Percentiles rank a stretch among this genome's conserved stretches.
These are phyloP conservation scores for Andrena chrysosceles DNA, from an alignment of 2,888 invertebrate species.

Conservation along the genomic window DNA sequence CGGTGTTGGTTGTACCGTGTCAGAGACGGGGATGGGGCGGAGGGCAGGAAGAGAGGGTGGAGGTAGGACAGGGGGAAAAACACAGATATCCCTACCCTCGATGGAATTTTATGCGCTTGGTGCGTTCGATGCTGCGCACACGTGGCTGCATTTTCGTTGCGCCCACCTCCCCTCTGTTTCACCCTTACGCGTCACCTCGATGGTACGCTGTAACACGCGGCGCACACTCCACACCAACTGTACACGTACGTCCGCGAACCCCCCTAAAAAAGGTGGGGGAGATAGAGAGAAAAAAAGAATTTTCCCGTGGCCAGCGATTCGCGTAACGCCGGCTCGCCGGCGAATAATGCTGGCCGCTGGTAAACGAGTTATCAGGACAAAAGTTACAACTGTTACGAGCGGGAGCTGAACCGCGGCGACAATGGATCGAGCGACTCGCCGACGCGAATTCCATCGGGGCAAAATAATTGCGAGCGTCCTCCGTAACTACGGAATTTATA, in stretches of 20 bases:
- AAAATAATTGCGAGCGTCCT: constrained; percentile 48
- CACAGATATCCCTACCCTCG: constrained; percentile 58
- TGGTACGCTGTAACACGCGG: constrained; percentile 4
- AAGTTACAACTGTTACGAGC: constrained; percentile 69
- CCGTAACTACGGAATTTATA: constrained; percentile 27
- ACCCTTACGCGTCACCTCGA: constrained; percentile 45
- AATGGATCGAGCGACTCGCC: constrained; percentile 44
- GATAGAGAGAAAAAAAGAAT: constrained; percentile 23
- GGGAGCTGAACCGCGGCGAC: constrained; percentile 53
- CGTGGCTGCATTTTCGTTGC: constrained; percentile 49
- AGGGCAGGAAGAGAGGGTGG: constrained; percentile 6
- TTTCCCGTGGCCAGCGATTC: constrained; percentile 39
- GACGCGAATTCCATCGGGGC: constrained; percentile 16
- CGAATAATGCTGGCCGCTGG: constrained; percentile 65
- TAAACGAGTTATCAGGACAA: constrained; percentile 71
- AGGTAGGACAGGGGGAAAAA: constrained; percentile 38
- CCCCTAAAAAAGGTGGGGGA: not conserved
- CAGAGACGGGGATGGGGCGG: constrained; percentile 29
- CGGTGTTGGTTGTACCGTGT: constrained; percentile 61
- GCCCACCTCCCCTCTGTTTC: constrained; percentile 10
- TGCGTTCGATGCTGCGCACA: constrained; percentile 64
- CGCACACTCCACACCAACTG: not conserved
- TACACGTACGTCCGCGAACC: not conserved
- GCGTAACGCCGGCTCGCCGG: constrained; percentile 56
- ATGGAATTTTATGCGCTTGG: constrained; percentile 75